A percentile compares a stretch with the other conserved stretches of the same genome.
Evolutionary conservation across 2,888 invertebrate genomes (phyloP).

Genomic region (Heliconius cydno): DNA sequence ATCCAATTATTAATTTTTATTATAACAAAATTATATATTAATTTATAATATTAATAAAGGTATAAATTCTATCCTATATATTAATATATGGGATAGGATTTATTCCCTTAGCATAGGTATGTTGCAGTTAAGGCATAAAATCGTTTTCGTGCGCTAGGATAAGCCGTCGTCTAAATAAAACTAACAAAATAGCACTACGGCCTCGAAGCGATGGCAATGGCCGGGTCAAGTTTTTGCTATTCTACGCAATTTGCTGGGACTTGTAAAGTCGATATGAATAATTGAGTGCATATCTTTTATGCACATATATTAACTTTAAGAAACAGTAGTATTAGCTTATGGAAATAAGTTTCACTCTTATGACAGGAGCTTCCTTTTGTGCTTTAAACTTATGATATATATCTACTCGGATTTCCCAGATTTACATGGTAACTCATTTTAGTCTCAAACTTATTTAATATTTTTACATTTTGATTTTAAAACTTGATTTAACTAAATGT

Average conservation of each 20-base stretch:
- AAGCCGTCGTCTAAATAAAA: slow-evolving; percentile 28
- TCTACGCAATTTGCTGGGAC: slow-evolving; percentile 43
- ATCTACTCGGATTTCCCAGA: background rate
- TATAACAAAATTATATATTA: too few species aligned
- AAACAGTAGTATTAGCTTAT: slow-evolving; percentile 23
- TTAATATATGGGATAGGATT: too few species aligned
- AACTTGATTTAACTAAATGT: background rate
- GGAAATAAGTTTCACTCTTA: slow-evolving; percentile 8
- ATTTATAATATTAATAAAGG: too few species aligned
- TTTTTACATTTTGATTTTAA: background rate
- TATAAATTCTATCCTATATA: too few species aligned
- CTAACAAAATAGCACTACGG: slow-evolving; percentile 36
- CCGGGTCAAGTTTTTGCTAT: slow-evolving; percentile 47
- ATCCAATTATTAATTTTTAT: too few species aligned
- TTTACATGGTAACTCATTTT: background rate
- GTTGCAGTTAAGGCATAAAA: slow-evolving; percentile 7
- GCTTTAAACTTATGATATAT: slow-evolving; percentile 4
- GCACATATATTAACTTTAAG: slow-evolving; percentile 33
- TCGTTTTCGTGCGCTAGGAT: slow-evolving; percentile 21
- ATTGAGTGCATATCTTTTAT: slow-evolving; percentile 45
- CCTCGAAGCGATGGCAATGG: slow-evolving; percentile 49
- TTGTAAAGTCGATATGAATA: slow-evolving; percentile 48
- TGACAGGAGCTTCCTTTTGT: slow-evolving; percentile 17
- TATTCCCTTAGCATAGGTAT: background rate
- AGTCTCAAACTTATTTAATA: background rate